A percentile compares a stretch with the other conserved stretches of the same genome.
phyloP scores from a whole-genome alignment of 2,797 vertebrate genomes.

The Enteromius mattozi region DNA sequence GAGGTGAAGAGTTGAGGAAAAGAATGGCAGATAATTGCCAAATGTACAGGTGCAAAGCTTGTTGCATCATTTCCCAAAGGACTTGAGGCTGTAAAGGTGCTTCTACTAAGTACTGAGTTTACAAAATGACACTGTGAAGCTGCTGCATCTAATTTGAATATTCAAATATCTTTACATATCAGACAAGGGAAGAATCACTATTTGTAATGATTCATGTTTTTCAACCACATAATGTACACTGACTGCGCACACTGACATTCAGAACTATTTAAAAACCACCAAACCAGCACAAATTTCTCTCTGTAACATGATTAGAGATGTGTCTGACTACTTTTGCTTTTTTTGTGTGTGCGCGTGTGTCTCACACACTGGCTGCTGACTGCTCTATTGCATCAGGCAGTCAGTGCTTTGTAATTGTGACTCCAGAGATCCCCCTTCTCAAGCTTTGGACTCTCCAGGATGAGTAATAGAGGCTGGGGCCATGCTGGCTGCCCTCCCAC shows the following conservation, averaged over 20 bases:
- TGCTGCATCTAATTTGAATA: constrained; percentile 1
- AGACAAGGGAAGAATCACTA: not conserved
- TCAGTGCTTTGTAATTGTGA: constrained; percentile 73
- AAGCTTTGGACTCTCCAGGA: constrained; percentile 53
- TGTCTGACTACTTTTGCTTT: constrained; percentile 28
- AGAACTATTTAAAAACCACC: not conserved
- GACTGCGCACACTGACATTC: not conserved
- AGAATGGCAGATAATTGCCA: not conserved
- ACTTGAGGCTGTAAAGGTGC: not conserved
- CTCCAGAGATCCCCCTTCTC: constrained; percentile 72
- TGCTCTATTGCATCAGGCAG: constrained; percentile 75
- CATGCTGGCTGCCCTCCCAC: constrained; percentile 39
- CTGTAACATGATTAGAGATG: constrained; percentile 4
- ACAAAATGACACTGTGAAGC: not conserved
- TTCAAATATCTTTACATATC: not conserved
- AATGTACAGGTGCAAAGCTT: not conserved
- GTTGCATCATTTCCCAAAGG: not conserved
- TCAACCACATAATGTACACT: not conserved
- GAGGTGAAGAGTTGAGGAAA: not conserved
- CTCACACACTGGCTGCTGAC: constrained; percentile 73
- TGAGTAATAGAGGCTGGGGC: constrained; percentile 49
- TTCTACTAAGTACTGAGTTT: not conserved
- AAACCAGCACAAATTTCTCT: constrained; percentile 1
- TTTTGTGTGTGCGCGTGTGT: not conserved
- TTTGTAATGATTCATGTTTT: not conserved